Evolutionary conservation across 64 coral and sea anemone species (phyloP).

Genomic region (Exaiptasia diaphana): DNA sequence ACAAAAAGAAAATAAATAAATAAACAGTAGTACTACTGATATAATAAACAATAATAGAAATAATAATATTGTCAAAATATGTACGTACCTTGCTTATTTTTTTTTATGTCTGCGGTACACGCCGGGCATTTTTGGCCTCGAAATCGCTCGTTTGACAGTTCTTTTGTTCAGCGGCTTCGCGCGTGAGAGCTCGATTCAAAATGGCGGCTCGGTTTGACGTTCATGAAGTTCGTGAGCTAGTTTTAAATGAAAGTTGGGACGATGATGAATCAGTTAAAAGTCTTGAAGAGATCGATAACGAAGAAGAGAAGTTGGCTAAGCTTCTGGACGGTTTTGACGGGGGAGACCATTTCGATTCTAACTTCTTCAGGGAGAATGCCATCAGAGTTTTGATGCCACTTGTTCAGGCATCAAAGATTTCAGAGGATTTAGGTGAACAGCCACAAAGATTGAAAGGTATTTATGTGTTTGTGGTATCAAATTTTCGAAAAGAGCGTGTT

Average conservation of each 20-base stretch:
- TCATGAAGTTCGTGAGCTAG: neutral
- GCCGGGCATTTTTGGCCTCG: neutral
- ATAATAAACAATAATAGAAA: too few species aligned
- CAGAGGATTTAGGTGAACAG: neutral
- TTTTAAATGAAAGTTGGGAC: neutral
- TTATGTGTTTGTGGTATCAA: too few species aligned
- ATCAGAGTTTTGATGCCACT: neutral
- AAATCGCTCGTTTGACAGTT: neutral
- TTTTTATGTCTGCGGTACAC: too few species aligned
- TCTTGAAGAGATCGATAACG: neutral
- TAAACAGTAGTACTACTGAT: too few species aligned
- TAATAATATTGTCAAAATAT: too few species aligned
- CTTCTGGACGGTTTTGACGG: neutral
- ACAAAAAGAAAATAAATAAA: too few species aligned
- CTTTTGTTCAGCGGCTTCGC: neutral
- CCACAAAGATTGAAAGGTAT: neutral
- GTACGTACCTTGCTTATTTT: too few species aligned
- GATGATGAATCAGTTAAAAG: neutral
- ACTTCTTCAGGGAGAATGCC: neutral
- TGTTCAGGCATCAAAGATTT: neutral
- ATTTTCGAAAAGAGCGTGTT: too few species aligned
- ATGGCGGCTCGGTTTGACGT: neutral
- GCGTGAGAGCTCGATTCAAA: neutral
- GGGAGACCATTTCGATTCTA: neutral
- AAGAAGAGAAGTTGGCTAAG: neutral